These are phyloP conservation scores for Sigmodon hispidus DNA, from an alignment of 2,113 vertebrate genomes.

Conservation along the genomic window DNA sequence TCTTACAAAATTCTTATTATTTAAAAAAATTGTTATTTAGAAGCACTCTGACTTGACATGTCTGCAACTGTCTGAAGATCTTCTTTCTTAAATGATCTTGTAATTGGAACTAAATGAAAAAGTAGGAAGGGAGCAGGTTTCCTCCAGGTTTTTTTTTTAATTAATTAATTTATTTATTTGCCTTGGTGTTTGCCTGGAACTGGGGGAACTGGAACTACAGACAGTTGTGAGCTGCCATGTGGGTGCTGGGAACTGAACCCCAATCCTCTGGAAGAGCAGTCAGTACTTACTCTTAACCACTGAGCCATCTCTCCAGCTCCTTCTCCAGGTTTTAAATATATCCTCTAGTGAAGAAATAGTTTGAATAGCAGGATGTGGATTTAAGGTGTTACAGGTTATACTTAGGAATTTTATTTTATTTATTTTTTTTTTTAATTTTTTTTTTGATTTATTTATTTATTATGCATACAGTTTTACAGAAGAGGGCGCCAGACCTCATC, in stretches of 20 bases:
- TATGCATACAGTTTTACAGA: too few species aligned
- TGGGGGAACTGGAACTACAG: too few species aligned
- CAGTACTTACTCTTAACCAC: too few species aligned
- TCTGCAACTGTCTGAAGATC: background rate
- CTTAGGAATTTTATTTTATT: background rate
- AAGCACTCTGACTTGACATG: background rate
- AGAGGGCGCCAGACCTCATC: too few species aligned
- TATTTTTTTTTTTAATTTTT: too few species aligned
- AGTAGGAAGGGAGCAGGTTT: background rate
- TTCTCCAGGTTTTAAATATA: constrained; percentile 1
- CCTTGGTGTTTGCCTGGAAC: too few species aligned
- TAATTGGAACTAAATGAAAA: constrained; percentile 26
- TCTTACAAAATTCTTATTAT: constrained; percentile 1
- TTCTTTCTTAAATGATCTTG: constrained; percentile 40
- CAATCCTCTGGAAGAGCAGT: too few species aligned
- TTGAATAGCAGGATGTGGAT: constrained; percentile 16
- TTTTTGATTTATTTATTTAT: too few species aligned
- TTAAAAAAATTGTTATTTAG: background rate
- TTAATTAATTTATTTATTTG: too few species aligned
- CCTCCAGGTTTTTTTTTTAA: background rate
- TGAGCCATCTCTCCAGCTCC: too few species aligned
- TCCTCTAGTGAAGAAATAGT: background rate
- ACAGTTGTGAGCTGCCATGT: too few species aligned
- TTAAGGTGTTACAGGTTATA: background rate
- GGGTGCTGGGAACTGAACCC: too few species aligned